phyloP scores from a whole-genome alignment of 2,113 vertebrate species.

The Piprites chloris region DNA sequence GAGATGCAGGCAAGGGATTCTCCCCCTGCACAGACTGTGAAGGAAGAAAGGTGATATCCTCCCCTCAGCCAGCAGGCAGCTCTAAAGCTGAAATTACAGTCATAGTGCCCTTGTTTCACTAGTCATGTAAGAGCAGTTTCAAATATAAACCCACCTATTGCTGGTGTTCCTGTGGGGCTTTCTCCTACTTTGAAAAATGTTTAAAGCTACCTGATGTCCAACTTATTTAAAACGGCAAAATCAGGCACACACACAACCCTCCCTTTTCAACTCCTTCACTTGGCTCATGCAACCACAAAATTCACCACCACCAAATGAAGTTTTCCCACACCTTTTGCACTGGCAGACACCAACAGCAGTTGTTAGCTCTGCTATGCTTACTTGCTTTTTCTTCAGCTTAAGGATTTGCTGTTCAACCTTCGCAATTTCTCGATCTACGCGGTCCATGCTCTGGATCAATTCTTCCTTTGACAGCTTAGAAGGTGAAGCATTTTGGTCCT shows the following conservation, averaged over 20 bases:
- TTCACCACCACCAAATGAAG: neutral
- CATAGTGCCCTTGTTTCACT: neutral
- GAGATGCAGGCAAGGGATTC: neutral
- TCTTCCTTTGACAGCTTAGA: constrained; percentile 99
- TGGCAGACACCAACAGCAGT: neutral
- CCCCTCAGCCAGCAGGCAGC: neutral
- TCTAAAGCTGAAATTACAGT: constrained; percentile 28
- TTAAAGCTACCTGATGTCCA: neutral
- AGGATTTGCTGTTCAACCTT: constrained; percentile 99
- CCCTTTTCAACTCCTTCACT: neutral
- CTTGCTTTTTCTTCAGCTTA: constrained; percentile 98
- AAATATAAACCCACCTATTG: neutral
- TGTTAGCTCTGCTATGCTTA: constrained; percentile 50
- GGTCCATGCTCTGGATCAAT: constrained; percentile 98
- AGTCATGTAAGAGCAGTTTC: neutral
- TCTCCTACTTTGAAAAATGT: neutral
- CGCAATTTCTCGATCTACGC: constrained; percentile 95
- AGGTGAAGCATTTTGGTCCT: constrained; percentile 93
- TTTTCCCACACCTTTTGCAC: neutral
- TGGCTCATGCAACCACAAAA: neutral
- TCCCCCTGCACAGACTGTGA: neutral
- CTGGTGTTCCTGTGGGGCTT: neutral
- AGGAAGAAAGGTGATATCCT: neutral
- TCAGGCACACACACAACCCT: rapidly evolving
- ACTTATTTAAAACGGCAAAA: neutral